Conservation (phyloP, 2,797 vertebrate genomes). For the Galago senegalensis region DNA sequence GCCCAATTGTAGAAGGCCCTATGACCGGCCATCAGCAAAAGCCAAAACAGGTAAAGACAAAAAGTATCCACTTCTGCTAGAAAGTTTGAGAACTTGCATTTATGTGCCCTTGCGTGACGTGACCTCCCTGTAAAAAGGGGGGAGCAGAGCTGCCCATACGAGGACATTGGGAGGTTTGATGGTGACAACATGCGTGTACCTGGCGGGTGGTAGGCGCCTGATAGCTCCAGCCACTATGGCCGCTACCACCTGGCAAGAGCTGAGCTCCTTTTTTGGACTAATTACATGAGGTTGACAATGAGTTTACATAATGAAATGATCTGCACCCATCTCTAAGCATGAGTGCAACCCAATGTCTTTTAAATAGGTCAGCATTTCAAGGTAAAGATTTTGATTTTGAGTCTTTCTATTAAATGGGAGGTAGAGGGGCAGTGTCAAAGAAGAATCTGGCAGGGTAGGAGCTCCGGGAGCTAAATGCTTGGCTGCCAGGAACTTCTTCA, state of each 20-base stretch:
- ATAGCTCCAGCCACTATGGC: neutral
- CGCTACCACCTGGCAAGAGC: neutral
- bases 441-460: neutral
- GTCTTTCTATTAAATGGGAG: neutral
- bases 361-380: neutral
- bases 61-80: neutral
- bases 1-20: neutral
- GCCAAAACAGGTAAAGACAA: neutral
- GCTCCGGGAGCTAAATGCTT: neutral
- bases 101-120: rapidly evolving
- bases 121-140: neutral
- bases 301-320: neutral
- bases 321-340: neutral
- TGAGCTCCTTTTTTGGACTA: neutral
- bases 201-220: neutral
- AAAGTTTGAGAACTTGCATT: neutral
- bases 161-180: neutral
- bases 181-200: rapidly evolving
- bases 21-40: neutral
- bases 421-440: neutral
- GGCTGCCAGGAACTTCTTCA: neutral
- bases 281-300: neutral
- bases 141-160: neutral
- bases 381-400: neutral
- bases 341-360: neutral